phyloP scores from a whole-genome alignment of 2,888 invertebrate species.

The Diarsia rubi region DNA sequence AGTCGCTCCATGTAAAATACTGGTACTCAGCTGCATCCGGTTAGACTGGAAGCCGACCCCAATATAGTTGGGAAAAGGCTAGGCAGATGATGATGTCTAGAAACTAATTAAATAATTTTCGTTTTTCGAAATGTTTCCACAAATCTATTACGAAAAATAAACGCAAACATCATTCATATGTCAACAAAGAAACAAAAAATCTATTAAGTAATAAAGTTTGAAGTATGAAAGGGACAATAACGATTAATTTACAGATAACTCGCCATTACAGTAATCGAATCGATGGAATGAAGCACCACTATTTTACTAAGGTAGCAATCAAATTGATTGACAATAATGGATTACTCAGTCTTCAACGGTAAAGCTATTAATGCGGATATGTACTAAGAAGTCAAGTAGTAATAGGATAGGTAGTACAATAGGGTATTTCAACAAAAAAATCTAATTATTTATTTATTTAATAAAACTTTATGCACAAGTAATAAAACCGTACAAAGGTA shows the following conservation, averaged over 20 bases:
- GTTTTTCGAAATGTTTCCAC: not conserved
- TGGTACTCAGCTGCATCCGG: no score
- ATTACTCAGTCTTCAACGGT: conserved; percentile 56
- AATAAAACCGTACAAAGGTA: no score
- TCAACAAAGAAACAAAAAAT: not conserved
- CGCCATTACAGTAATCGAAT: conserved; percentile 67
- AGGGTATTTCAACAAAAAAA: no score
- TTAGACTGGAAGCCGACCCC: no score
- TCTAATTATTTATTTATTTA: no score
- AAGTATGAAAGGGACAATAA: conserved; percentile 43
- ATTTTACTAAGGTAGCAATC: conserved; percentile 64
- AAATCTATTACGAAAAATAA: not conserved
- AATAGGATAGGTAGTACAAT: not conserved
- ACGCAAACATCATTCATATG: not conserved
- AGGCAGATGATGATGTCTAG: no score
- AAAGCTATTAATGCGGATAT: conserved; percentile 43
- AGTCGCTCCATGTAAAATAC: no score
- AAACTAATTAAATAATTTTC: not conserved
- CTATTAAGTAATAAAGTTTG: conserved; percentile 39
- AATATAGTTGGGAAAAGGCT: no score
- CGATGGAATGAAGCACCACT: conserved; percentile 51
- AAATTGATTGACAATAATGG: conserved; percentile 71
- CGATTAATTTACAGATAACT: conserved; percentile 59
- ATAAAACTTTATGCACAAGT: no score
- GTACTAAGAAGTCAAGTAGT: conserved; percentile 8